Evolutionary conservation across 2,797 vertebrate species (phyloP).

Genomic region (Synaphobranchus kaupii): DNA sequence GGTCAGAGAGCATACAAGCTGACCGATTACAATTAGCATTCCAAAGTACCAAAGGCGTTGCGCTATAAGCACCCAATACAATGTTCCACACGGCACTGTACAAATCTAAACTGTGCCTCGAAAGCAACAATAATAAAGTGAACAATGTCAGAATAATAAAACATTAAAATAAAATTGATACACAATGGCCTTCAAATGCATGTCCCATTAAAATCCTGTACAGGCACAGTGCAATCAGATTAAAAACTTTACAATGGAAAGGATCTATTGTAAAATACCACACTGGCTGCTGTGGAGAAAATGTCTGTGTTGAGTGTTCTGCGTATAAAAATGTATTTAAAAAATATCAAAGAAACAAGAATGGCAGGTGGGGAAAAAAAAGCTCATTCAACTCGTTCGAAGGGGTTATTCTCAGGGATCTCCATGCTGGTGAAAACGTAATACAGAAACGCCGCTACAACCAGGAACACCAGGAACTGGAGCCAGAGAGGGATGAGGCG

Average conservation of each 20-base stretch:
- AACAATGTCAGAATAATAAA: background rate
- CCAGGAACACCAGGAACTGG: conserved; percentile 57
- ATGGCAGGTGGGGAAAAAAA: background rate
- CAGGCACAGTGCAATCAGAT: background rate
- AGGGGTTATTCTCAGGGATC: conserved; percentile 41
- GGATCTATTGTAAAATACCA: background rate
- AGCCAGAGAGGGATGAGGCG: conserved; percentile 42
- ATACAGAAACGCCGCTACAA: conserved; percentile 59
- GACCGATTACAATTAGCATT: background rate
- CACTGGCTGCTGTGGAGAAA: background rate
- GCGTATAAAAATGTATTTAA: background rate
- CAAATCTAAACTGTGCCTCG: background rate
- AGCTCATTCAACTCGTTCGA: conserved; percentile 24
- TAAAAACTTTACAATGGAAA: background rate
- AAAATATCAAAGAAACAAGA: background rate
- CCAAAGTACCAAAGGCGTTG: background rate
- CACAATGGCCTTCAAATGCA: background rate
- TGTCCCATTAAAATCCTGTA: background rate
- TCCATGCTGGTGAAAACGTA: conserved; percentile 56
- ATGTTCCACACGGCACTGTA: background rate
- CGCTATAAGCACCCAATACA: background rate
- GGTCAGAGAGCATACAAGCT: background rate
- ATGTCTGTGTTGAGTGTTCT: background rate
- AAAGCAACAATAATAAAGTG: background rate
- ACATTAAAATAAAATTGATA: background rate